These are phyloP conservation scores for Hippasteria phrygiana DNA, from an alignment of 53 echinoderm and acorn worm genomes.

Conservation along the genomic window DNA sequence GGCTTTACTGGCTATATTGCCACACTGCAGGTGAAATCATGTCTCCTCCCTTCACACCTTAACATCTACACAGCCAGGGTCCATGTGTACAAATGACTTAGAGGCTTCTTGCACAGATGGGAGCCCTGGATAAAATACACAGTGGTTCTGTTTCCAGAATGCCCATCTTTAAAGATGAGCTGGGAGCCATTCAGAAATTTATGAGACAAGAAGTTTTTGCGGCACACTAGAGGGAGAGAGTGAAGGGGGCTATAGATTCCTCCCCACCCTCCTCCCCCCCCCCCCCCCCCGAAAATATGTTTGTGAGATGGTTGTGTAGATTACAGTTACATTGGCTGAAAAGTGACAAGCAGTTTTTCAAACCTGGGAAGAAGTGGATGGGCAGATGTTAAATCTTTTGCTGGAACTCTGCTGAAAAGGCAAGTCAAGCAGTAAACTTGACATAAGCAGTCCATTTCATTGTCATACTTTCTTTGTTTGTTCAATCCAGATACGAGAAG, in stretches of 20 bases:
- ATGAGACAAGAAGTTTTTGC: slow-evolving; percentile 63
- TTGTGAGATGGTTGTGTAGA: too few species aligned
- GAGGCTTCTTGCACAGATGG: slow-evolving; percentile 1
- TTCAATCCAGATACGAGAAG: slow-evolving; percentile 79
- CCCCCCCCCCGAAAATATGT: too few species aligned
- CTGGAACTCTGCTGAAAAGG: too few species aligned
- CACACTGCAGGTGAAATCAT: too few species aligned
- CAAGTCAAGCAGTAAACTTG: neutral
- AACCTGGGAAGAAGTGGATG: too few species aligned
- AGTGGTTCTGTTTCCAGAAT: neutral
- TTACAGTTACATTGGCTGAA: too few species aligned
- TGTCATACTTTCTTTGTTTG: neutral
- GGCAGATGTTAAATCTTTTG: too few species aligned
- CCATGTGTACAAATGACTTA: neutral
- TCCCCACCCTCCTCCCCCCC: too few species aligned
- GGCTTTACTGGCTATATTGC: too few species aligned
- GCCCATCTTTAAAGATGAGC: slow-evolving; percentile 46
- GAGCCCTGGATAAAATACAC: neutral
- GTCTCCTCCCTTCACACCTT: neutral
- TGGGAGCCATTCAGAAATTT: slow-evolving; percentile 39
- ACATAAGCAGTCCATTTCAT: neutral
- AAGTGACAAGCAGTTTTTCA: too few species aligned
- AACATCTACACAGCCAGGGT: too few species aligned
- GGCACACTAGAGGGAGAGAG: slow-evolving; percentile 17
- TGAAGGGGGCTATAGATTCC: neutral